phyloP scores from a whole-genome alignment of 2,888 invertebrate genomes.

The Actias luna region DNA sequence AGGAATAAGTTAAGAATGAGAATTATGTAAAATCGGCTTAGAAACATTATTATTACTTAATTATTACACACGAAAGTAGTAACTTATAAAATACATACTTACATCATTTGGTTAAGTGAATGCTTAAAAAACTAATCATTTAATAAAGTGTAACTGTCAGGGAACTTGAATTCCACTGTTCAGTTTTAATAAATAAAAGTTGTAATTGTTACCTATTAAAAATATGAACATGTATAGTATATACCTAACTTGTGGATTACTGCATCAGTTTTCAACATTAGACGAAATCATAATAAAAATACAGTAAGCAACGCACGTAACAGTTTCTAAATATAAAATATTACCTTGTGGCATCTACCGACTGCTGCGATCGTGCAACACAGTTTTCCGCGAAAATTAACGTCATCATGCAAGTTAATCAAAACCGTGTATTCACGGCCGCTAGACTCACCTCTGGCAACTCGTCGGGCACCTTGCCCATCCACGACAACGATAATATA shows the following conservation, averaged over 20 bases:
- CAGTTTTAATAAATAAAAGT: no score
- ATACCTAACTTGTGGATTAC: neutral
- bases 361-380: conserved; percentile 9
- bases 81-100: no score
- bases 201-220: no score
- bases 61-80: no score
- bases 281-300: conserved; percentile 11
- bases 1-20: no score
- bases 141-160: no score
- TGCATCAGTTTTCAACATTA: neutral
- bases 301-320: conserved; percentile 9
- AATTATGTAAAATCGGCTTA: no score
- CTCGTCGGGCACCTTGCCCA: conserved; percentile 98
- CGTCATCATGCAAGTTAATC: neutral
- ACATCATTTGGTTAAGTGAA: no score
- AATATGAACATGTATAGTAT: neutral
- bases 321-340: conserved; percentile 18
- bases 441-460: conserved; percentile 90
- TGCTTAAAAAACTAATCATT: no score
- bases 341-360: neutral
- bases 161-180: no score
- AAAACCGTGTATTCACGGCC: conserved; percentile 2
- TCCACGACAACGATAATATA: conserved; percentile 97
- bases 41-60: no score
- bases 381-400: conserved; percentile 14